Conservation (phyloP, 2,113 vertebrate species). For the Candoia aspera region DNA sequence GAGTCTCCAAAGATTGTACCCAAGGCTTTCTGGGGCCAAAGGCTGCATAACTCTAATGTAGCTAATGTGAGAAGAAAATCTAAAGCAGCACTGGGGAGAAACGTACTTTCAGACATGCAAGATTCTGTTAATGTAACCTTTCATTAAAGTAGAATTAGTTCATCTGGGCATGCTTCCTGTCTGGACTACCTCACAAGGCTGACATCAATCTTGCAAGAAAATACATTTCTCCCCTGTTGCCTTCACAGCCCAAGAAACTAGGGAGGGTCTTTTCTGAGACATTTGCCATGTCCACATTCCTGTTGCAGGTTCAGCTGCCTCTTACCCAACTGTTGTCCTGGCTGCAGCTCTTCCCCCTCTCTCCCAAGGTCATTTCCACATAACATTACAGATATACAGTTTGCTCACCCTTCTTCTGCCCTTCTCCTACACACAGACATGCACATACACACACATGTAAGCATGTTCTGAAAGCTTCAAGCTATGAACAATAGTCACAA, state of each 20-base stretch:
- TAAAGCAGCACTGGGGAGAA: neutral
- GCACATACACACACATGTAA: slow-evolving; percentile 23
- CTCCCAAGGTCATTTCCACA: neutral
- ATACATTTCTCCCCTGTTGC: neutral
- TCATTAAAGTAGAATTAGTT: neutral
- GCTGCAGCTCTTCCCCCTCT: neutral
- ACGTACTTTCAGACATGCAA: neutral
- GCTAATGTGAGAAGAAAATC: neutral
- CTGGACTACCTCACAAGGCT: neutral
- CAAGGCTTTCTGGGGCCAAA: neutral
- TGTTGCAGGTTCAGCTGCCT: neutral
- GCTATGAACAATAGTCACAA: slow-evolving; percentile 9
- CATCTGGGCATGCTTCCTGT: neutral
- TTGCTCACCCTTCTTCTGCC: slow-evolving; percentile 34
- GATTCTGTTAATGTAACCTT: neutral
- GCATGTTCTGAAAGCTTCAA: slow-evolving; percentile 45
- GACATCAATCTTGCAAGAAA: neutral
- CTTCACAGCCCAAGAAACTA: neutral
- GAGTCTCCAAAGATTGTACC: neutral
- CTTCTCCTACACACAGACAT: slow-evolving; percentile 21
- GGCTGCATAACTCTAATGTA: too few species aligned
- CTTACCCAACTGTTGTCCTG: neutral
- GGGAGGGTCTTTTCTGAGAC: neutral
- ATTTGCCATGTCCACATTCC: neutral
- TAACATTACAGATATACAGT: neutral